Conservation (phyloP, 2,797 vertebrate genomes). For the Neosilurus hyrtlii region DNA sequence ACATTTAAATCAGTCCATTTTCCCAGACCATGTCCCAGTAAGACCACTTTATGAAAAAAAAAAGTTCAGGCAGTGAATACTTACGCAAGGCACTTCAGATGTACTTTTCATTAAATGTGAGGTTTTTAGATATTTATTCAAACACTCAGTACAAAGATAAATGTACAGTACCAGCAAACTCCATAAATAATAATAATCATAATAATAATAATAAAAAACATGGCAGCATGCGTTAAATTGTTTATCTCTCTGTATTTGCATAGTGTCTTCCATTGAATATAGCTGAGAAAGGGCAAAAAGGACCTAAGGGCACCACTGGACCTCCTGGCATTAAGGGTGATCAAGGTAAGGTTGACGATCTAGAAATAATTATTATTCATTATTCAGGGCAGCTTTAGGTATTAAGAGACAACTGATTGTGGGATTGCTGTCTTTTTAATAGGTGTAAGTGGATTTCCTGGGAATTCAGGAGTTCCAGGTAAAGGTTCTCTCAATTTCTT, state of each 20-base stretch:
- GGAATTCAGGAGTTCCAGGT: slow-evolving; percentile 43
- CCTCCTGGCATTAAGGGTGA: slow-evolving; percentile 26
- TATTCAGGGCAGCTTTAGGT: neutral
- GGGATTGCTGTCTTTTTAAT: neutral
- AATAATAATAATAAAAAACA: no score
- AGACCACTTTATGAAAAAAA: neutral
- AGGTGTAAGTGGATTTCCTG: slow-evolving; percentile 49
- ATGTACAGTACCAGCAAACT: neutral
- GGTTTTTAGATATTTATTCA: neutral
- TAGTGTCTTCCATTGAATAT: neutral
- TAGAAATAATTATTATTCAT: neutral
- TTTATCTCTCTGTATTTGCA: neutral
- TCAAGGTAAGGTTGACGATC: slow-evolving; percentile 32
- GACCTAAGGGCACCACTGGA: slow-evolving; percentile 37
- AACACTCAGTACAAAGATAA: neutral
- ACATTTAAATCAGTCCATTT: no score
- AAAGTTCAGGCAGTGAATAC: neutral
- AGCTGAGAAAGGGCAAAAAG: slow-evolving; percentile 36
- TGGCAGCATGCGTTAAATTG: neutral
- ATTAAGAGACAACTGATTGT: neutral
- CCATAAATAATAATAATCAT: no score
- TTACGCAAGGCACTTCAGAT: neutral
- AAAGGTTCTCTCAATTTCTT: slow-evolving; percentile 5
- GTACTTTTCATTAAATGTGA: neutral
- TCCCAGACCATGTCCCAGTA: neutral